phyloP scores from a whole-genome alignment of 1,140 invertebrate genomes.

The Micrasema longulum region DNA sequence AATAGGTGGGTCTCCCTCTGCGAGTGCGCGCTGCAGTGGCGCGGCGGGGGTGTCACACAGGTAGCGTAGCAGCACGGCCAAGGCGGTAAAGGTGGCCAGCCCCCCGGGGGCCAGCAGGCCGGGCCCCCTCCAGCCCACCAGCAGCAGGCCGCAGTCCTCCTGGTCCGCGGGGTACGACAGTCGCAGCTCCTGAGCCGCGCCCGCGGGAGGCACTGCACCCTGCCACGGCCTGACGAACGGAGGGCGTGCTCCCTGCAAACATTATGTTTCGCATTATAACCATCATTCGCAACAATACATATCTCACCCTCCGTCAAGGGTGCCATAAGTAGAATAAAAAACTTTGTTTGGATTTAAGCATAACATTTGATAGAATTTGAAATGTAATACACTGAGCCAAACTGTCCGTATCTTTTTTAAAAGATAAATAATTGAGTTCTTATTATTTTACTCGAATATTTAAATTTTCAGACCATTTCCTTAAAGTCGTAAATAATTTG shows the following conservation, averaged over 20 bases:
- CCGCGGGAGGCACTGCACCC: constrained; percentile 74
- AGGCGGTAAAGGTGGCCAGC: constrained; percentile 72
- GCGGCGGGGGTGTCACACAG: constrained; percentile 86
- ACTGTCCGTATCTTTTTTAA: no score
- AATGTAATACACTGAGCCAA: no score
- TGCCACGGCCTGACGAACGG: constrained; percentile 83
- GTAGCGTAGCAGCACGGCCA: constrained; percentile 84
- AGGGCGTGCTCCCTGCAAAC: constrained; percentile 17
- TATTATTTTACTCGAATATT: no score
- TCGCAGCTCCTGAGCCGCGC: constrained; percentile 64
- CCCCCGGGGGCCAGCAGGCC: constrained; percentile 65
- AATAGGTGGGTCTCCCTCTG: constrained; percentile 85
- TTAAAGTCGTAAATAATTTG: no score
- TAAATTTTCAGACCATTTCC: no score
- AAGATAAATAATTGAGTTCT: no score
- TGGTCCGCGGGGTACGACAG: constrained; percentile 86
- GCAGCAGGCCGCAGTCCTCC: constrained; percentile 86
- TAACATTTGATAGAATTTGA: no score
- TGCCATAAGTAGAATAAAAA: no score
- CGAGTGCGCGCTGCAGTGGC: constrained; percentile 86
- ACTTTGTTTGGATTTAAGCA: no score
- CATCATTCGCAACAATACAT: no score
- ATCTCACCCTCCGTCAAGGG: no score
- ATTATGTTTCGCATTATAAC: no score
- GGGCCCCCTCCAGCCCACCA: constrained; percentile 87